Evolutionary conservation across 1,140 invertebrate species (phyloP).

Genomic region (Platorchestia sp.): DNA sequence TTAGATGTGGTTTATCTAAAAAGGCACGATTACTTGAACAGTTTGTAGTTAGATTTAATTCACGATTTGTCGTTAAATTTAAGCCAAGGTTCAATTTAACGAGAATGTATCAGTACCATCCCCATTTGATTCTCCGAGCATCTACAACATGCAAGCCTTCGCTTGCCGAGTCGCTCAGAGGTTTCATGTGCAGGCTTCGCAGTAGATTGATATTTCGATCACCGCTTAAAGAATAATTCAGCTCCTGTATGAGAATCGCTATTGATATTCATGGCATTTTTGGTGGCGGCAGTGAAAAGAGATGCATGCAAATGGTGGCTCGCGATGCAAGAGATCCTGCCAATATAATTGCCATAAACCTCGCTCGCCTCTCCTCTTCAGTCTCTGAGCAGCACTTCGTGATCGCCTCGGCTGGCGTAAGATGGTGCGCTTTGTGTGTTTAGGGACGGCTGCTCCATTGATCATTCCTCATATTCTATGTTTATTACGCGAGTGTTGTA

Average conservation of each 20-base stretch:
- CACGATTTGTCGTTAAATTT: neutral
- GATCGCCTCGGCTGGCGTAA: no score
- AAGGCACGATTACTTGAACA: neutral
- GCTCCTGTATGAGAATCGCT: neutral
- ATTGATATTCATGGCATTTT: constrained; percentile 46
- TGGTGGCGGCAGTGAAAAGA: neutral
- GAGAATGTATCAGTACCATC: neutral
- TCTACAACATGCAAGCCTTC: neutral
- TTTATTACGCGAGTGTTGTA: neutral
- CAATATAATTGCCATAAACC: neutral
- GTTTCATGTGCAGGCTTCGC: neutral
- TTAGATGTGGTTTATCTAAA: neutral
- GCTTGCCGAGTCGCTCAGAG: neutral
- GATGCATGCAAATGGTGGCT: constrained; percentile 21
- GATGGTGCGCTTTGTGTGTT: neutral
- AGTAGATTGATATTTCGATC: neutral
- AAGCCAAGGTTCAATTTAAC: neutral
- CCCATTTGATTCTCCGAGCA: neutral
- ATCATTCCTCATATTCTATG: neutral
- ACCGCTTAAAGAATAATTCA: constrained; percentile 18
- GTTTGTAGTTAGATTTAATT: neutral
- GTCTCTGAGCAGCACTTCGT: no score
- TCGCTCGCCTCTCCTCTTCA: neutral
- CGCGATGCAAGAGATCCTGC: neutral
- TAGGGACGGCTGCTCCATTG: neutral